Evolutionary conservation across 2,888 invertebrate genomes (phyloP), one percentile per base, ranked within the genome.

Genomic region (Emmelina monodactyla): DNA sequence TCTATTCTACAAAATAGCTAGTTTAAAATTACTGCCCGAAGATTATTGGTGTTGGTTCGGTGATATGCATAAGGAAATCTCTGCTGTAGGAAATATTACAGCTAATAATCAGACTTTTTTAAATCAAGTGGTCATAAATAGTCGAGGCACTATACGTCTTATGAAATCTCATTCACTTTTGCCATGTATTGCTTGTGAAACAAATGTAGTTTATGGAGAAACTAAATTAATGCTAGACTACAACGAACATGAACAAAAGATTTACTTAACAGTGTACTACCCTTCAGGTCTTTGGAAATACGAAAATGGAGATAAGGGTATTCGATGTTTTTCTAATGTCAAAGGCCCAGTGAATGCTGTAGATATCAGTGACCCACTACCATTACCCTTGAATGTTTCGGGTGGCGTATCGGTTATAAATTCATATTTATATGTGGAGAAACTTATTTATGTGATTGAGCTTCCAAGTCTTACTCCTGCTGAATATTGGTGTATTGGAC

Each of bases 401-500:
- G 13, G 13, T 2, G 12, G 4, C 4, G 9, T 13, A 4, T 14
- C 14, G 6, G 13, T 9, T 29, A 13, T 29, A 13, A 9, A 5
- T 9, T 5, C 5, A 5, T 5, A 19, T 9, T 5, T 19, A 9
- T 6, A 5, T 19, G 41, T 56, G 33, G 68, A 65, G 49, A 79
- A 78, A 59, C 45, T 57, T 11, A 69, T 85, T 3, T 86, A 82
- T 42, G 58, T 71, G 35, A 49, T 88, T 2, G 65, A 81, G 42
- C 54, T 84, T 1, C 62, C 82, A 28, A 72, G 66, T 2, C 66
- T 83, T 28, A 70, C 76, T 38, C 78, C 85, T 1, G 85, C 85
- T 1, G 73, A 83, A 43, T 88, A 87, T 53, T 87, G 86, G 85
- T 87, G 88, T 52, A 83, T 85, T 58, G 85, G 83, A 1, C 83